phyloP scores from a whole-genome alignment of 2,888 invertebrate species.

The Coenonympha arcania region DNA sequence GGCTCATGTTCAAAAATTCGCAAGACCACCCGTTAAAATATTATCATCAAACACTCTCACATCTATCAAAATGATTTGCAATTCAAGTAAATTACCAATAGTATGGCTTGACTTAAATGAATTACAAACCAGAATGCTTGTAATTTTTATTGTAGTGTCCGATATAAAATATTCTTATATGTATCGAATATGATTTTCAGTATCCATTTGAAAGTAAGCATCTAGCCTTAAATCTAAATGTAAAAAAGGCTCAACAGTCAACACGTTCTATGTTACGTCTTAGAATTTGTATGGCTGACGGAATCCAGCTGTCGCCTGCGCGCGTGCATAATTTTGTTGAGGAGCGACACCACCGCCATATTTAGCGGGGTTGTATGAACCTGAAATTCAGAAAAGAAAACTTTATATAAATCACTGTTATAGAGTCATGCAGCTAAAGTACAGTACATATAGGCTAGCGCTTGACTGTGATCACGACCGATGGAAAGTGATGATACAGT shows the following conservation, averaged over 20 bases:
- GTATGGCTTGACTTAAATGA: background rate
- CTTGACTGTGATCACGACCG: no score
- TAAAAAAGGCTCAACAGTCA: constrained; percentile 13
- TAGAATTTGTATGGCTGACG: constrained; percentile 64
- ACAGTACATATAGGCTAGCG: no score
- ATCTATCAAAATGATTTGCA: background rate
- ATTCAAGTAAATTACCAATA: background rate
- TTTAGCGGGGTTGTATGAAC: constrained; percentile 65
- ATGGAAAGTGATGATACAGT: no score
- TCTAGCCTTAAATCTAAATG: constrained; percentile 14
- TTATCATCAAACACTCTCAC: background rate
- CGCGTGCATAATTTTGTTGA: constrained; percentile 46
- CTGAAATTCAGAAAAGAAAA: constrained; percentile 44
- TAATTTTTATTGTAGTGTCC: background rate
- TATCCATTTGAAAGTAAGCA: background rate
- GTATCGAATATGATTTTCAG: background rate
- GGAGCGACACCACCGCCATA: constrained; percentile 45
- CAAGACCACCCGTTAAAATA: background rate
- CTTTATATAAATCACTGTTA: no score
- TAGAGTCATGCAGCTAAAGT: no score
- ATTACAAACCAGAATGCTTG: no score
- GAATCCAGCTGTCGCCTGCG: constrained; percentile 52
- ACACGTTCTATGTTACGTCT: constrained; percentile 26
- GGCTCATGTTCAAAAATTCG: background rate
- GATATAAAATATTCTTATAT: background rate